Percentiles rank a stretch among this genome's conserved stretches.
These are phyloP conservation scores for Pentalonia nigronervosa DNA, from an alignment of 1,140 invertebrate species.

Conservation along the genomic window DNA sequence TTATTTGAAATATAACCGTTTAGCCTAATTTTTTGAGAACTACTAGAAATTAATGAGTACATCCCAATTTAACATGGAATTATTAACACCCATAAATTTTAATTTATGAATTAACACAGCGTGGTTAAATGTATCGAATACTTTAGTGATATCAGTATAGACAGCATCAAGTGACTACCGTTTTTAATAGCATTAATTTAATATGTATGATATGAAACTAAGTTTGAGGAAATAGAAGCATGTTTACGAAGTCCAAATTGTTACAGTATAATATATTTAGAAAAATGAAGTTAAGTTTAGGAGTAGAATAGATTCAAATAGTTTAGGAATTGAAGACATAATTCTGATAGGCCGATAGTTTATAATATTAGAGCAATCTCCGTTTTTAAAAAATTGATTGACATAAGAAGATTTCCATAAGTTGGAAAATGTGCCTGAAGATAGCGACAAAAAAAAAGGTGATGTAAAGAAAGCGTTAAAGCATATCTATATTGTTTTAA, in stretches of 20 bases:
- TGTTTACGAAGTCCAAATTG: too few species aligned
- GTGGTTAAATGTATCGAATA: constrained; percentile 35
- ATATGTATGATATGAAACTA: too few species aligned
- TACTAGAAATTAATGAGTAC: not conserved
- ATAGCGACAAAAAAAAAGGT: not conserved
- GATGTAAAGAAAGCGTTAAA: not conserved
- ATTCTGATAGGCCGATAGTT: not conserved
- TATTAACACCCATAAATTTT: not conserved
- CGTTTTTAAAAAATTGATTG: not conserved
- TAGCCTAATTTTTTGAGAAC: not conserved
- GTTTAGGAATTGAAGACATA: constrained; percentile 26
- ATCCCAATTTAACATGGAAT: not conserved
- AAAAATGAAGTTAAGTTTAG: too few species aligned
- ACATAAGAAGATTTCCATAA: not conserved
- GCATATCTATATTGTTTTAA: not conserved
- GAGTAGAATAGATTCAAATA: constrained; percentile 28
- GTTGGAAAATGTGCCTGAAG: not conserved
- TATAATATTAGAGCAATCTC: too few species aligned
- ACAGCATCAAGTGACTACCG: constrained; percentile 19
- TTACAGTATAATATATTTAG: too few species aligned
- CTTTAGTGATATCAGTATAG: constrained; percentile 48
- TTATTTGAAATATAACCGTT: not conserved
- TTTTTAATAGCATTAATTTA: not conserved
- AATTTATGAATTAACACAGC: constrained; percentile 28
- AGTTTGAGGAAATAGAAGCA: too few species aligned